phyloP scores from a whole-genome alignment of 2,113 vertebrate genomes.

The Macaca nemestrina region DNA sequence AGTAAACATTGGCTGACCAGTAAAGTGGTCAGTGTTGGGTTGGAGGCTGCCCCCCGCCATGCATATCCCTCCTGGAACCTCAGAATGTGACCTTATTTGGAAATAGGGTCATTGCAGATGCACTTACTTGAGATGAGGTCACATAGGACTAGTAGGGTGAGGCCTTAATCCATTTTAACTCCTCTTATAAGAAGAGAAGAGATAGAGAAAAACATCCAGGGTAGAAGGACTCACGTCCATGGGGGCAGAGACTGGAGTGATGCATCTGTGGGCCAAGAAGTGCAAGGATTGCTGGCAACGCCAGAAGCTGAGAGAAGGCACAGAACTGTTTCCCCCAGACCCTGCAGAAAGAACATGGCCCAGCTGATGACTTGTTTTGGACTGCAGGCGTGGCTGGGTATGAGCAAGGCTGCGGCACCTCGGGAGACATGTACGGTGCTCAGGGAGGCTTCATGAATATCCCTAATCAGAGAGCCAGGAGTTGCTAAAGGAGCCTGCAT shows the following conservation, averaged over 20 bases:
- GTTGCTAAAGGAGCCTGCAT: not conserved
- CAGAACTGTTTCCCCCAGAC: not conserved
- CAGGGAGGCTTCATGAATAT: accelerated
- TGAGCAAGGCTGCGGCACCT: too few species aligned
- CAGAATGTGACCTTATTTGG: not conserved
- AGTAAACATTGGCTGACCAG: not conserved
- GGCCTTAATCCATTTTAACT: not conserved
- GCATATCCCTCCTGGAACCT: not conserved
- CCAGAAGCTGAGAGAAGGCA: not conserved
- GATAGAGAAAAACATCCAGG: not conserved
- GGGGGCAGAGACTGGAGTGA: not conserved
- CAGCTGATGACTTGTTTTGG: not conserved
- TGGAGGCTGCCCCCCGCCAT: not conserved
- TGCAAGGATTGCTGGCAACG: not conserved
- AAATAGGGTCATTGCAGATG: not conserved
- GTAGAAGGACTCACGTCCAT: accelerated
- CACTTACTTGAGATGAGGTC: not conserved
- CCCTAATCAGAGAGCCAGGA: not conserved
- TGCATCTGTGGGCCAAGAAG: not conserved
- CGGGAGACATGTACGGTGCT: accelerated
- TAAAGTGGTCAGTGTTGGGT: not conserved
- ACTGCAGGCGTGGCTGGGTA: not conserved
- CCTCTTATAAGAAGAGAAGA: not conserved
- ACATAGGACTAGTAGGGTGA: not conserved
- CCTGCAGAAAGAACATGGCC: not conserved